Evolutionary conservation across 1,140 invertebrate genomes (phyloP), one percentile per base, ranked within the genome.

Genomic region (Ridgeia piscesae): DNA sequence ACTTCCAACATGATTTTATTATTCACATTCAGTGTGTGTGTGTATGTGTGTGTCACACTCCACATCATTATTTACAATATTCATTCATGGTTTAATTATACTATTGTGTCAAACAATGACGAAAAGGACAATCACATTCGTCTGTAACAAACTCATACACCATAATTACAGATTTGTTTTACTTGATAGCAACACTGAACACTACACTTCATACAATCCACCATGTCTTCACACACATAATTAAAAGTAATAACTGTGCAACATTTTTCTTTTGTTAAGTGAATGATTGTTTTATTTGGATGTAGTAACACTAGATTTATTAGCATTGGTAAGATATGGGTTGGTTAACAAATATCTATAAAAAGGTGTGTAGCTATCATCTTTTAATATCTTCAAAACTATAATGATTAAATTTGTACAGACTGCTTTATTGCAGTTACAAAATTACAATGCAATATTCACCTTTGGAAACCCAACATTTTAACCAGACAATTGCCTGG

Each of bases 1-100:
- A 77, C 58, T 77, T 77, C 58, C 58, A 77, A 77, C 27, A 77
- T 77, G 58, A 77, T 77, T 77, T 77, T 77, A 77, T 77, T 77
- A 77, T 31, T 4, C 58, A 77, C 58, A 77, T 77, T 21, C 58
- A 77, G 58, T 77, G 58, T 77, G n/a, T n/a, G n/a, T n/a, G n/a
- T n/a, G n/a, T n/a, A n/a, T n/a, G n/a, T n/a, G n/a, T n/a, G 58
- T 21, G 27, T 77, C 58, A 77, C 58, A 77, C 27, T 77, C 58
- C 58, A 77, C 2, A 4, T 8, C 11, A 77, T 21, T 77, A 77
- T 77, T 77, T 77, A 77, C 58, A 77, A 77, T 77, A 77, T 77
- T 77, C 58, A 77, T 77, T 31, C 58, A 77, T 77, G 27, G 27
- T 77, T 77, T 27, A 77, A 77, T 77, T 77, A n/a, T n/a, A 77